Percentiles rank a stretch among this genome's conserved stretches.
phyloP scores from a whole-genome alignment of 1,140 invertebrate species.

The Cotesia glomerata region DNA sequence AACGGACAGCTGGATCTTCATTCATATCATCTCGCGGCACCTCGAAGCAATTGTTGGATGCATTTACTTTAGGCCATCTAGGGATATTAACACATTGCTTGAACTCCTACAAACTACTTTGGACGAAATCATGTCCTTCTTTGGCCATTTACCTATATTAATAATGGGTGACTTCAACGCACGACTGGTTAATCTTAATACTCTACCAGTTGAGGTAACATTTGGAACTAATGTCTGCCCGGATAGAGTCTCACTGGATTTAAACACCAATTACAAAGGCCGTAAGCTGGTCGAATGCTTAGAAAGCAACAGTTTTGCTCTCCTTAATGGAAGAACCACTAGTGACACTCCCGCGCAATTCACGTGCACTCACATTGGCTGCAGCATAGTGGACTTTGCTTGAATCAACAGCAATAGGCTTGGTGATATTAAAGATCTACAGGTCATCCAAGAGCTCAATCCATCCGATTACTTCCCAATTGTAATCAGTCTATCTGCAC shows the following conservation, averaged over 20 bases:
- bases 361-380: neutral
- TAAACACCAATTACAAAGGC: neutral
- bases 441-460: neutral
- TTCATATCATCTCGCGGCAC: too few species aligned
- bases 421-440: neutral
- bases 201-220: neutral
- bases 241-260: neutral
- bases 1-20: too few species aligned
- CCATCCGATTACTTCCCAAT: conserved; percentile 5
- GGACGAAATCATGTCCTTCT: neutral
- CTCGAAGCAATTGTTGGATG: neutral
- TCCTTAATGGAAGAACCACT: neutral
- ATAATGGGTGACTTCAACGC: neutral
- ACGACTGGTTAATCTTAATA: neutral
- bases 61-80: neutral
- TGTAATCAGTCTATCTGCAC: too few species aligned
- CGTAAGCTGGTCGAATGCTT: neutral
- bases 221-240: neutral
- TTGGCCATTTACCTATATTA: neutral
- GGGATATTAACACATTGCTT: neutral
- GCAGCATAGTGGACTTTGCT: neutral
- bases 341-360: neutral
- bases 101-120: neutral
- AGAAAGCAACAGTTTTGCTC: neutral
- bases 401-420: neutral